Evolutionary conservation across 2,888 invertebrate species (phyloP), one percentile per base, ranked within the genome.

Genomic region (Yponomeuta plumbellus): DNA sequence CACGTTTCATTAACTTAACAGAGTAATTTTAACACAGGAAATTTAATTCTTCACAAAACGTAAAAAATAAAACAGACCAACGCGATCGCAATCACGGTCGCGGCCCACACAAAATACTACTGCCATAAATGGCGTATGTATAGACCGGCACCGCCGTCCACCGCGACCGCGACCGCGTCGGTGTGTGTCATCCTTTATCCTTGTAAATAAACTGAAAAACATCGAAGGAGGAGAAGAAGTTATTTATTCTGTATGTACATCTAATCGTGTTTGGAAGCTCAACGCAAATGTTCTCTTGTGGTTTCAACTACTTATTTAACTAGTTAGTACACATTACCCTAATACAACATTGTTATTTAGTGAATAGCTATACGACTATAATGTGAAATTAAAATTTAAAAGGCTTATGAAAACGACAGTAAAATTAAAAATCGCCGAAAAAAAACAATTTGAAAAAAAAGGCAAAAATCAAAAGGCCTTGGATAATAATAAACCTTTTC

Each of bases 241-340:
- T 70, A 69, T 68, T 77, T 81, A 83, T 78, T 81, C 78, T 85
- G 82, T 91, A 92, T 92, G 80, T 92, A 92, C 91, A 92, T 85
- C 92, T 92, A 92, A 90, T 88, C 89, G 88, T 91, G 90, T 91
- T 52, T 92, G 92, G 92, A 92, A 92, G 92, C 92, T 91, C 92
- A 91, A 91, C 91, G 91, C 86, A 89, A 91, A 91, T 90, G 68
- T 88, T 88, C 80, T 79, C 86, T 88, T 88, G 84, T 78, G 81
- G 85, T 84, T 44, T 61, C 75, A 76, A 79, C 81, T 85, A 83
- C 80, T 77, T 84, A 85, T 77, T 72, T 22, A 63, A 72, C 70
- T 73, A 68, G 69, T 39, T 39, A 8, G 13, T 75, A 74, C 69
- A 74, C 71, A 75, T 73, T 75, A 72, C 70, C 76, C 79, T 76